phyloP scores from a whole-genome alignment of 1,140 invertebrate genomes.

The Choristoneura fumiferana region DNA sequence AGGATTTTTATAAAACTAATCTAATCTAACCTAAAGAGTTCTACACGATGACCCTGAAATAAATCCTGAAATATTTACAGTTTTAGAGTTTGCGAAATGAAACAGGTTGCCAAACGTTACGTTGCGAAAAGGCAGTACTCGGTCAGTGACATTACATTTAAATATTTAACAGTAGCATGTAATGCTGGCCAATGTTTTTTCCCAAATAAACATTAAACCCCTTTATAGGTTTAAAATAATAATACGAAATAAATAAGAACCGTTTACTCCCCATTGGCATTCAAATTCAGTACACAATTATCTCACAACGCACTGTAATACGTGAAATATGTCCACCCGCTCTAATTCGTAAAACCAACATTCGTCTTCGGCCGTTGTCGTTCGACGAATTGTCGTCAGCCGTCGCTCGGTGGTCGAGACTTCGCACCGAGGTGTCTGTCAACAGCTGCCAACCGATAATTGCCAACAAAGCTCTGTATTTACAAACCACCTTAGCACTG shows the following conservation, averaged over 20 bases:
- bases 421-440: conserved; percentile 66
- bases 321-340: conserved; percentile 36
- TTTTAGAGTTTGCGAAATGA: no score
- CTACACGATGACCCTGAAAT: no score
- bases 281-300: conserved; percentile 28
- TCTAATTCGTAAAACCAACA: conserved; percentile 47
- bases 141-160: no score
- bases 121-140: no score
- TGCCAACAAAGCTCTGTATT: conserved; percentile 67
- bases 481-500: conserved; percentile 49
- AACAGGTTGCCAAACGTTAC: no score
- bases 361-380: conserved; percentile 27
- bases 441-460: conserved; percentile 72
- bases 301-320: conserved; percentile 10
- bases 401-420: conserved; percentile 67
- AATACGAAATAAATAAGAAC: neutral
- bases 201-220: no score
- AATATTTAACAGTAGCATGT: no score
- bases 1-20: no score
- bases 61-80: no score
- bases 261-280: neutral
- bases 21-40: no score
- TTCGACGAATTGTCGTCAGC: conserved; percentile 66
- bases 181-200: no score
- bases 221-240: neutral